Evolutionary conservation across 2,797 vertebrate species (phyloP).

Genomic region (Setipinna tenuifilis): DNA sequence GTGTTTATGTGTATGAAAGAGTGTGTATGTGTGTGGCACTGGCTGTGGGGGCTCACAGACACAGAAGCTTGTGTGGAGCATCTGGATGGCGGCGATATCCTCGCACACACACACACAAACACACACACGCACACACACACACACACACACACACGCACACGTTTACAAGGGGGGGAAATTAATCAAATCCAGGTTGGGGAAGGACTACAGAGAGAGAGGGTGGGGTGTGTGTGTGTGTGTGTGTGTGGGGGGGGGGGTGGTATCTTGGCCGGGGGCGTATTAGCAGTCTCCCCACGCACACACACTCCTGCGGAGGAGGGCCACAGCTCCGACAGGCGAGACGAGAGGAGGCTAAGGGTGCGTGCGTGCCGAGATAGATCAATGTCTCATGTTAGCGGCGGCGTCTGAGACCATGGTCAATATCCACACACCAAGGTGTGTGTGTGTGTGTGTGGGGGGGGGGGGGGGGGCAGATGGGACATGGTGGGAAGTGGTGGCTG

Average conservation of each 20-base stretch:
- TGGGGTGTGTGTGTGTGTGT: conserved; percentile 51
- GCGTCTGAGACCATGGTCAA: background rate
- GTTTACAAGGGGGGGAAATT: conserved; percentile 66
- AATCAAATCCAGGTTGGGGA: conserved; percentile 70
- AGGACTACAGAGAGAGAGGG: conserved; percentile 10
- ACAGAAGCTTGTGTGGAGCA: conserved; percentile 68
- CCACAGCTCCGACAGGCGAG: conserved; percentile 6
- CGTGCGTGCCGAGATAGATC: conserved; percentile 45
- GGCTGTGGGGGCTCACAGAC: background rate
- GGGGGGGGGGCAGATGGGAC: background rate
- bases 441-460: no score
- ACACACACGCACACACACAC: no score
- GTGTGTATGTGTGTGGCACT: conserved; percentile 39
- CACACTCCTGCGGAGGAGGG: background rate
- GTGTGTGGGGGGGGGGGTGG: background rate
- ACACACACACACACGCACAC: no score
- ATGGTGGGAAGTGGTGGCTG: background rate
- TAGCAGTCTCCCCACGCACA: conserved; percentile 32
- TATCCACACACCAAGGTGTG: background rate
- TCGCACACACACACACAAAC: conserved; percentile 33
- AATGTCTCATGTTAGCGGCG: conserved; percentile 27
- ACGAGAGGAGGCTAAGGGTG: conserved; percentile 54
- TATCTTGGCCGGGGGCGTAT: background rate
- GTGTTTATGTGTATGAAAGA: background rate
- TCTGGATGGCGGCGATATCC: conserved; percentile 76